A percentile compares a stretch with the other conserved stretches of the same genome.
Conservation (phyloP, 2,113 vertebrate species). For the Rhynchomys soricoides region DNA sequence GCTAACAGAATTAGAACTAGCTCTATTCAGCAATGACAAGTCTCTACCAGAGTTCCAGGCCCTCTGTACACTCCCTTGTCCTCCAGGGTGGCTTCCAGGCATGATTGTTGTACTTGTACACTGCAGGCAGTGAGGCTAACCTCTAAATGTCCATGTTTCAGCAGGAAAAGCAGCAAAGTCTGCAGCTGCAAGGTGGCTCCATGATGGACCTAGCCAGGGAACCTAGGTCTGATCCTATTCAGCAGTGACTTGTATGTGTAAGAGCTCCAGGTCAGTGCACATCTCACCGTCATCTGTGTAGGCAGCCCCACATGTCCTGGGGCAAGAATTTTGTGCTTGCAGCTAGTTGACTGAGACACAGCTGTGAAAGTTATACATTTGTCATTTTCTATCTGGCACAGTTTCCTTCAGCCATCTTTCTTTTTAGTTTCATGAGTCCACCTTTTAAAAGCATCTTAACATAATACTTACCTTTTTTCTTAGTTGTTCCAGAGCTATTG, state of each 20-base stretch:
- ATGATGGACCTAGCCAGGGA: background rate
- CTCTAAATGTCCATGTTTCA: background rate
- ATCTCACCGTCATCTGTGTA: background rate
- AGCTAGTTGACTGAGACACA: background rate
- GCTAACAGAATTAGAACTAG: background rate
- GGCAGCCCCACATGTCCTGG: background rate
- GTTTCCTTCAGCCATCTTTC: background rate
- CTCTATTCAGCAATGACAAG: background rate
- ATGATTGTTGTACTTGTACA: background rate
- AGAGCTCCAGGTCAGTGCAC: background rate
- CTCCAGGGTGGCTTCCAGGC: background rate
- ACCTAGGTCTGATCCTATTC: background rate
- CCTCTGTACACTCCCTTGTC: background rate
- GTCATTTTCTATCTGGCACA: background rate
- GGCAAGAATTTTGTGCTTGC: no score
- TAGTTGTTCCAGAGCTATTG: background rate
- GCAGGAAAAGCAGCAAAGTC: background rate
- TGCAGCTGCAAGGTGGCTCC: background rate
- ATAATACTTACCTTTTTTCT: background rate
- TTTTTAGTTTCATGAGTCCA: background rate
- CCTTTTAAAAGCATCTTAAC: background rate
- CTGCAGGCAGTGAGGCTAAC: background rate
- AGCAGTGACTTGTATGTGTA: background rate
- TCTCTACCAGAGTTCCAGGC: no score
- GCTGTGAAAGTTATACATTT: background rate